phyloP scores from a whole-genome alignment of 2,888 invertebrate species.

The Apodemia mormo region DNA sequence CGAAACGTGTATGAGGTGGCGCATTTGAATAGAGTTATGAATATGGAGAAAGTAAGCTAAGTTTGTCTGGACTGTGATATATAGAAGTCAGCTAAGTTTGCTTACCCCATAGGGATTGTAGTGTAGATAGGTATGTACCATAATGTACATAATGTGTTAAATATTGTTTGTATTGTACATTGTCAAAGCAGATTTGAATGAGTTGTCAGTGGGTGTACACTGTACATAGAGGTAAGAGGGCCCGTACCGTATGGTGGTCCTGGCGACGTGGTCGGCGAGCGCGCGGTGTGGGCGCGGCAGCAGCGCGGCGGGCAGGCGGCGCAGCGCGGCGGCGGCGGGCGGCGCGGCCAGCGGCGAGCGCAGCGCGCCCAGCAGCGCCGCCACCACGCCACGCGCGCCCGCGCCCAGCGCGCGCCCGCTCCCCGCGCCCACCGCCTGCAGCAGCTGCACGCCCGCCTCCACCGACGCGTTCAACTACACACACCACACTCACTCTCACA shows the following conservation, averaged over 20 bases:
- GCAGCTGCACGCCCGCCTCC: constrained; percentile 52
- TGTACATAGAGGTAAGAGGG: constrained; percentile 4
- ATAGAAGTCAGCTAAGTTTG: too few relatives aligned
- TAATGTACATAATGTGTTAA: too few relatives aligned
- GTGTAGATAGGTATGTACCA: too few relatives aligned
- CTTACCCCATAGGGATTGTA: too few relatives aligned
- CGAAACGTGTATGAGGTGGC: too few relatives aligned
- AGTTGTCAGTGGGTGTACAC: too few relatives aligned
- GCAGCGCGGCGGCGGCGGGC: constrained; percentile 73
- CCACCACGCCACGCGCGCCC: constrained; percentile 51
- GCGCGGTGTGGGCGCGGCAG: constrained; percentile 56
- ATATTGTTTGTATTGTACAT: too few relatives aligned
- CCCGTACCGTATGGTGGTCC: constrained; percentile 85
- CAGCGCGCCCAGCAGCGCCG: constrained; percentile 67
- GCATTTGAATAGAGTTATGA: too few relatives aligned
- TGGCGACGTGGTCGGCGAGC: constrained; percentile 84
- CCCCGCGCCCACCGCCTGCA: constrained; percentile 54
- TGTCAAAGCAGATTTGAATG: too few relatives aligned
- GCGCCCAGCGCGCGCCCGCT: constrained; percentile 58
- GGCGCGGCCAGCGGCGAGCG: constrained; percentile 69
- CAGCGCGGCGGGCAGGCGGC: constrained; percentile 77
- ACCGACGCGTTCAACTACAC: constrained; percentile 57
- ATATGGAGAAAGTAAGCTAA: too few relatives aligned
- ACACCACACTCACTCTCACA: background rate
- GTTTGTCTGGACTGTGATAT: too few relatives aligned